phyloP scores from a whole-genome alignment of 2,888 invertebrate genomes.

The Drosophila recens region DNA sequence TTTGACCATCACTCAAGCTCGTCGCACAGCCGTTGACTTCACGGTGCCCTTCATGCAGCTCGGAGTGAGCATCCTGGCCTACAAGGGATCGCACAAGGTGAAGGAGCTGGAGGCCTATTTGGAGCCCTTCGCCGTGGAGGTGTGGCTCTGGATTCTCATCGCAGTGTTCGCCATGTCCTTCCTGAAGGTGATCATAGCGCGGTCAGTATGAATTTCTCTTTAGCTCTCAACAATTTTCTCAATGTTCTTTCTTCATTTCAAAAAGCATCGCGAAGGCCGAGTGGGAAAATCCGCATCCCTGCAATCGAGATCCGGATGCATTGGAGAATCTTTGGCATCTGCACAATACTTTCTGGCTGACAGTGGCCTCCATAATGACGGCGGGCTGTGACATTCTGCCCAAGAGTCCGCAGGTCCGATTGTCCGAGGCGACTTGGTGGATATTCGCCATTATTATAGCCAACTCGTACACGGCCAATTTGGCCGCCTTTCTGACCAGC shows the following conservation, averaged over 20 bases:
- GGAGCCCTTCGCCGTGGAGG: slow-evolving; percentile 92
- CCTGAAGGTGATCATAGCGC: slow-evolving; percentile 92
- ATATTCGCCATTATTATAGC: slow-evolving; percentile 93
- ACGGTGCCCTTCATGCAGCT: slow-evolving; percentile 99
- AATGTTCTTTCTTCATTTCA: no score
- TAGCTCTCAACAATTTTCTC: no score
- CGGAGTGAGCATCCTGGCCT: slow-evolving; percentile 95
- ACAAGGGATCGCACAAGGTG: slow-evolving; percentile 89
- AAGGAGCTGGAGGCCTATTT: slow-evolving; percentile 95
- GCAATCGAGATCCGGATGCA: slow-evolving; percentile 93
- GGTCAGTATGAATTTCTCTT: slow-evolving; percentile 85
- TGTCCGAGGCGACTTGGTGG: slow-evolving; percentile 93
- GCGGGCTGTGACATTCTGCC: slow-evolving; percentile 97
- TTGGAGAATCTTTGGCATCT: slow-evolving; percentile 95
- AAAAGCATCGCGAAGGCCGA: slow-evolving; percentile 92
- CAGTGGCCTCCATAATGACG: slow-evolving; percentile 96
- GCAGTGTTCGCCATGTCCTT: slow-evolving; percentile 94
- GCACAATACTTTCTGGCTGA: slow-evolving; percentile 96
- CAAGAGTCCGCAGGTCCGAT: slow-evolving; percentile 91
- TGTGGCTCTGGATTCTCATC: slow-evolving; percentile 96
- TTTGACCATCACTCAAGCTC: slow-evolving; percentile 96
- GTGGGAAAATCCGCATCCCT: slow-evolving; percentile 97
- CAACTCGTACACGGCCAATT: slow-evolving; percentile 96
- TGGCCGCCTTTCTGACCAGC: slow-evolving; percentile 96
- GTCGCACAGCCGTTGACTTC: slow-evolving; percentile 95